phyloP scores from a whole-genome alignment of 2,113 vertebrate genomes.

The Varanus salvator region DNA sequence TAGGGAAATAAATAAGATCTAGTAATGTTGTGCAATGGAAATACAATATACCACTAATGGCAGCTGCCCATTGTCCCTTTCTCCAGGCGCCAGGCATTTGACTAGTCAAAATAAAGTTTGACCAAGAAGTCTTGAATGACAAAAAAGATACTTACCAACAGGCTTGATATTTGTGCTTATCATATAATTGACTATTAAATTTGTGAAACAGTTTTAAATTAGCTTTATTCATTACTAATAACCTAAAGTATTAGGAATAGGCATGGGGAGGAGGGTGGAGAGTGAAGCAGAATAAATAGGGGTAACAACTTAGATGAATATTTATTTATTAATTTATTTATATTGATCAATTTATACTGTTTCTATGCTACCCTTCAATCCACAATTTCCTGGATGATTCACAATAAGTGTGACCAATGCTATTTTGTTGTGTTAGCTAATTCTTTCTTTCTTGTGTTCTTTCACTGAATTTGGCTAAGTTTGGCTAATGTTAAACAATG shows the following conservation, averaged over 20 bases:
- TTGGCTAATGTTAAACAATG: neutral
- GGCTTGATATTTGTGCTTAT: neutral
- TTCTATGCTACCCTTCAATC: neutral
- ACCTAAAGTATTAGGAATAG: rapidly evolving
- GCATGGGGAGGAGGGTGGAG: neutral
- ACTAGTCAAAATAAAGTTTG: neutral
- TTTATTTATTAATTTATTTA: neutral
- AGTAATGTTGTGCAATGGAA: neutral
- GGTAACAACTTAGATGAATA: neutral
- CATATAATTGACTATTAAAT: neutral
- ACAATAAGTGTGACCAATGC: too few species aligned
- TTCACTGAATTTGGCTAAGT: neutral
- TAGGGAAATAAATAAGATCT: neutral
- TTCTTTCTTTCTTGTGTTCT: too few species aligned
- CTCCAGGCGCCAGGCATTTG: neutral
- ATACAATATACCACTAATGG: neutral
- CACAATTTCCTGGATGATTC: neutral
- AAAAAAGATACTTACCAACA: neutral
- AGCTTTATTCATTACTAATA: neutral
- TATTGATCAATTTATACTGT: neutral
- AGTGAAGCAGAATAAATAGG: neutral
- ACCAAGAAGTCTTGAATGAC: neutral
- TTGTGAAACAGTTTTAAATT: neutral
- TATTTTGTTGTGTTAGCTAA: neutral
- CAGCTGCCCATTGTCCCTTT: neutral